A percentile compares a stretch with the other conserved stretches of the same genome.
phyloP scores from a whole-genome alignment of 2,797 vertebrate genomes.

The Apodemus agrarius region DNA sequence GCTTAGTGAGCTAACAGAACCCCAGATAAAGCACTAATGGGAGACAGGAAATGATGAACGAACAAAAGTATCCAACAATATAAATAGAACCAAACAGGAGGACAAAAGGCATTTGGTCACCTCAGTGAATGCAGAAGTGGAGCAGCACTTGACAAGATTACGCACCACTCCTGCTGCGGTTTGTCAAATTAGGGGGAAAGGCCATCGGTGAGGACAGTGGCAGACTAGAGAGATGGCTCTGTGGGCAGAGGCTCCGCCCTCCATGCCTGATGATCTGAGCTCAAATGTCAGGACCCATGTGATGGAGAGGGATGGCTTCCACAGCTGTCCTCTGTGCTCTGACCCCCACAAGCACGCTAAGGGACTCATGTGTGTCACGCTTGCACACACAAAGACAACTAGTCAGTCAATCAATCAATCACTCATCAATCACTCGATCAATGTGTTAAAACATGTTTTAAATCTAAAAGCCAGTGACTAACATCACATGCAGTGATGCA shows the following conservation, averaged over 20 bases:
- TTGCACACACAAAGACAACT: not conserved
- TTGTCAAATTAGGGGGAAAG: not conserved
- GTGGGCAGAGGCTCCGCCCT: not conserved
- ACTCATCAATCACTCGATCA: not conserved
- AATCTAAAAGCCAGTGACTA: not conserved
- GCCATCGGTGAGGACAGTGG: not conserved
- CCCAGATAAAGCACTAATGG: not conserved
- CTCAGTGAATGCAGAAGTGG: not conserved
- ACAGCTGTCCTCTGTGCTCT: not conserved
- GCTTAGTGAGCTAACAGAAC: not conserved
- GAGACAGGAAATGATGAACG: too few relatives aligned
- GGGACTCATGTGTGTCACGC: not conserved
- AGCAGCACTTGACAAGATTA: not conserved
- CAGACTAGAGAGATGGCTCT: not conserved
- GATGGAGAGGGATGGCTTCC: not conserved
- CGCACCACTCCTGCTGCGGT: not conserved
- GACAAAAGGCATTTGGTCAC: not conserved
- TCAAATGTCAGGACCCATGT: accelerated
- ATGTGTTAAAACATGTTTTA: not conserved
- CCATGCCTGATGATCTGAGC: not conserved
- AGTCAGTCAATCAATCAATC: not conserved
- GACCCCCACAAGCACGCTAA: not conserved
- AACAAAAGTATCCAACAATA: not conserved
- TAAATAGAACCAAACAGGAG: not conserved
- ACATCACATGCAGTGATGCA: not conserved